Conservation (phyloP, 2,797 vertebrate species). For the Girardinus metallicus region DNA sequence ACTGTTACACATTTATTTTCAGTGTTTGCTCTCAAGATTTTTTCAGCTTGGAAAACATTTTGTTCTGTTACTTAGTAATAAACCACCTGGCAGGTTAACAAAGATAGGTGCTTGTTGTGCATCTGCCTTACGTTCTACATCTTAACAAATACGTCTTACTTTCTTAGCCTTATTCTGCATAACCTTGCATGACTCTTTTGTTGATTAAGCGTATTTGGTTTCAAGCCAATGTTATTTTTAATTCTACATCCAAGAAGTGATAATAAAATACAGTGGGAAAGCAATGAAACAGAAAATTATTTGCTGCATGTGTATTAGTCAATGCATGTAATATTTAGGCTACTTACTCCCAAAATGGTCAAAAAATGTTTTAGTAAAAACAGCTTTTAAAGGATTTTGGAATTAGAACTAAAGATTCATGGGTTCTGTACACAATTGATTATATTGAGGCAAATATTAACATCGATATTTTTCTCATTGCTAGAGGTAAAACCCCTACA, state of each 20-base stretch:
- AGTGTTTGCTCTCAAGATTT: neutral
- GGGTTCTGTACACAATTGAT: neutral
- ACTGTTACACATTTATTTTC: constrained; percentile 3
- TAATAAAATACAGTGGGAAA: neutral
- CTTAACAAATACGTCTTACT: neutral
- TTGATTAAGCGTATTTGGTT: neutral
- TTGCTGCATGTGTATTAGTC: neutral
- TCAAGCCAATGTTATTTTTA: neutral
- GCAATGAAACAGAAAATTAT: neutral
- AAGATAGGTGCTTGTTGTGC: neutral
- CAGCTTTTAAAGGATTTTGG: neutral
- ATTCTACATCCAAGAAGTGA: no score
- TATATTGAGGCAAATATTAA: neutral
- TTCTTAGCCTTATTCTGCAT: neutral
- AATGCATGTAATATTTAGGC: neutral
- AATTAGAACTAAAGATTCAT: neutral
- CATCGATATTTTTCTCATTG: neutral
- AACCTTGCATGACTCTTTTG: neutral
- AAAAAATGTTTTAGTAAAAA: neutral
- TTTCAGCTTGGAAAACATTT: neutral
- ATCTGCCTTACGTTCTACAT: neutral
- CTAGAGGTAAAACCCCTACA: neutral
- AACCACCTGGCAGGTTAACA: constrained; percentile 14
- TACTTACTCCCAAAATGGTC: neutral
- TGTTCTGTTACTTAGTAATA: neutral